Evolutionary conservation across 2,797 vertebrate species (phyloP), one percentile per base, ranked within the genome.

Genomic region (Oophaga sylvatica): DNA sequence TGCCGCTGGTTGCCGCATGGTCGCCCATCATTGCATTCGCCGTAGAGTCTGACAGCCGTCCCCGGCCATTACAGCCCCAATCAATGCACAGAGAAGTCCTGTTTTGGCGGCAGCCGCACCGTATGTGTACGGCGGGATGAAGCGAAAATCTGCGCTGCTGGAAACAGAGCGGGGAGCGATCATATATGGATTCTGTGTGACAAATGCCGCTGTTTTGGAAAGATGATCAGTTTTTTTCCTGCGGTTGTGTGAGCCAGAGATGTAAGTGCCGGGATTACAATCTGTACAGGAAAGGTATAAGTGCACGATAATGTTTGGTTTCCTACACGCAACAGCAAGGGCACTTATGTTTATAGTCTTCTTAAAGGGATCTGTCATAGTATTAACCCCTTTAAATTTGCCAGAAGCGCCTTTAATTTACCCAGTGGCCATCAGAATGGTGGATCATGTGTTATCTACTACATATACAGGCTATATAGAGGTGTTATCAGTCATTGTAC

Each of bases 121-220:
- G 3, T 10, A 16, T 11, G 80, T 4, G 1, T 83, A 65, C 35
- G 48, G 26, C 5, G n/a, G 65, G 15, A 41, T 22, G 56, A 35
- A 1, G 48, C 7, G 68, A 71, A 70, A 83, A 26, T 26, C 26
- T 26, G 26, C 26, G 59, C 22, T 3, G 20, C 22, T 45, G 59
- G 13, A 63, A 31, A 65, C 22, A 56, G 22, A 9, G 13, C 57
- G 60, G 22, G 41, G 48, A 1, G 60, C 12, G 41, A 62, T 85
- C 84, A 78, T 85, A 68, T 57, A 79, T 78, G 48, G 75, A 78
- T 57, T 15, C 59, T 48, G 60, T n/a, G 71, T 63, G 83, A 77
- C 57, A 65, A 65, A 84, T 62, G 59, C 7, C 11, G 62, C 26
- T 75, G 19, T 60, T 68, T 57, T 41, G 60, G 59, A 78, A 67